Evolutionary conservation across 2,113 vertebrate genomes (phyloP).

Genomic region (Osmerus mordax): DNA sequence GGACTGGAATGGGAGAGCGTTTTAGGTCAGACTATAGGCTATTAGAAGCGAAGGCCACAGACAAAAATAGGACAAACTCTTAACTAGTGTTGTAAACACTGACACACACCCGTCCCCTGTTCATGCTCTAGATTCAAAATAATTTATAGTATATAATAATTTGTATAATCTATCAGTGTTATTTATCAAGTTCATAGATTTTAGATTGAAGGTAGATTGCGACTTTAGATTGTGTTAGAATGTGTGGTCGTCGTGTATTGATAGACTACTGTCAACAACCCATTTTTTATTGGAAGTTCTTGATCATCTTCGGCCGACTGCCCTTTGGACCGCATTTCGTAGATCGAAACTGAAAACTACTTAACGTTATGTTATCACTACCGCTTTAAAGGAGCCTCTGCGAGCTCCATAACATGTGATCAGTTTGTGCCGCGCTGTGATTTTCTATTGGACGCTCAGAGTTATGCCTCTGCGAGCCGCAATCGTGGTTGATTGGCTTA

Average conservation of each 20-base stretch:
- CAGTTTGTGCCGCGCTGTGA: conserved; percentile 78
- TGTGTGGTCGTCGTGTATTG: no score
- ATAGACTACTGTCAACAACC: no score
- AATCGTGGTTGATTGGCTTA: conserved; percentile 57
- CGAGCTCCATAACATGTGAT: conserved; percentile 30
- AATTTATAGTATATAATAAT: neutral
- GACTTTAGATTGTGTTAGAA: no score
- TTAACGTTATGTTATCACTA: neutral
- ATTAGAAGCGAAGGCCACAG: conserved; percentile 12
- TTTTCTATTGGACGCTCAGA: conserved; percentile 72
- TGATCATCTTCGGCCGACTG: no score
- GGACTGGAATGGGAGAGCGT: conserved; percentile 23
- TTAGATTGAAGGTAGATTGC: no score
- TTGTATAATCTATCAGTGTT: neutral
- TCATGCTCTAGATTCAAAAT: neutral
- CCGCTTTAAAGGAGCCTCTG: neutral
- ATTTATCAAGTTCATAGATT: no score
- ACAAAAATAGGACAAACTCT: conserved; percentile 34
- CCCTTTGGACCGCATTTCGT: neutral
- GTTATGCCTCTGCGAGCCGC: neutral
- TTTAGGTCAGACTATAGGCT: conserved; percentile 34
- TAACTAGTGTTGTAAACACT: conserved; percentile 6
- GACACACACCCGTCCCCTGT: neutral
- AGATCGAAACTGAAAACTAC: neutral
- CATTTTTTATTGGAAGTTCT: no score